Evolutionary conservation across 2,113 vertebrate genomes (phyloP).

Genomic region (Sminthopsis crassicaudata): DNA sequence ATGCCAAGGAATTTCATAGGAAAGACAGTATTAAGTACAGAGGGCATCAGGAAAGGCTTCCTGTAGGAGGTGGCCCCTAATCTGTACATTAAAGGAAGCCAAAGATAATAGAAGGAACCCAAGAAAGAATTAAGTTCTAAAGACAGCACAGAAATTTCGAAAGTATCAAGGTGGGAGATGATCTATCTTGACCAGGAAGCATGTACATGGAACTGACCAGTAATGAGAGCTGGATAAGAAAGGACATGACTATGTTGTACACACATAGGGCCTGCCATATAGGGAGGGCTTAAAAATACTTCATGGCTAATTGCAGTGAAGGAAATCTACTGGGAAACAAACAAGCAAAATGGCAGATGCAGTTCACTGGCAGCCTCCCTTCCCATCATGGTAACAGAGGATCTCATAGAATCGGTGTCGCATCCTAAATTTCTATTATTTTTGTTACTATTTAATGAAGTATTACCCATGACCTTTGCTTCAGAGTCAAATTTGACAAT

Average conservation of each 20-base stretch:
- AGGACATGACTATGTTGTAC: not conserved
- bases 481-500: not conserved
- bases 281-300: not conserved
- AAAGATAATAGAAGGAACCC: not conserved
- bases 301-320: not conserved
- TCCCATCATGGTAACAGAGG: not conserved
- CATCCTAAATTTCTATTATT: not conserved
- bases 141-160: not conserved
- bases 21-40: not conserved
- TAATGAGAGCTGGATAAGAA: not conserved
- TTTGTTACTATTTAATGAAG: not conserved
- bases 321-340: not conserved
- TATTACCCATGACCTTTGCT: not conserved
- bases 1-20: not conserved
- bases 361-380: not conserved
- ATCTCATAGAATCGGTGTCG: not conserved
- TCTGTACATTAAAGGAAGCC: not conserved
- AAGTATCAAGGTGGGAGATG: no score
- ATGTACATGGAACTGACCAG: not conserved
- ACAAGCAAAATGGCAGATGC: not conserved
- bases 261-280: not conserved
- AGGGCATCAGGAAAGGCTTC: not conserved
- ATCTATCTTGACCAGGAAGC: not conserved
- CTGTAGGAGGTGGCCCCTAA: not conserved
- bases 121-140: not conserved